Base-by-base conservation (phyloP, 1,140 invertebrate genomes). In the Ostrea denselamellosa region DNA sequence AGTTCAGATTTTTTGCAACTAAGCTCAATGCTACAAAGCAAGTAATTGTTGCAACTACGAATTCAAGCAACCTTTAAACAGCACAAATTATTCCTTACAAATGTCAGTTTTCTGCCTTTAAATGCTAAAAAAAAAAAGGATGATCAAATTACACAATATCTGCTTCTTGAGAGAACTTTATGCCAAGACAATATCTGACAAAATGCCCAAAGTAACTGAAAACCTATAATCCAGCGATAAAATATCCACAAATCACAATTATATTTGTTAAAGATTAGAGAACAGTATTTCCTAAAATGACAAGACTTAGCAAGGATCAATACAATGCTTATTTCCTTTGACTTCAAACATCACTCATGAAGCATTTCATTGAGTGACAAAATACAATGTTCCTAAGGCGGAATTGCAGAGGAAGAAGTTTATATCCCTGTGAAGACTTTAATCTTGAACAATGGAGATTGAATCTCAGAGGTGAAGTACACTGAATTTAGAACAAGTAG, bases 191-290 rank as follows among this genome's bases (percentile, higher is more conserved):
- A 71, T 71, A 71, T 28, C 22, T 34, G 68, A 28, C 25, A 71
- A 25, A 71, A 25, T 71, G 68, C 68, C 25, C n/a, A 25, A 71
- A 71, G 25, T 71, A 71, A 71, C 68, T 34, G 10, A 71, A 71
- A 71, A 25, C 68, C 68, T 71, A 9, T 71, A 71, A 71, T 71
- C 22, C 2, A 25, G 68, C 8, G 9, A 71, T 71, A 71, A 25
- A 34, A 71, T 28, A 71, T 14, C 68, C 68, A 71, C 68, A 71
- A 71, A 71, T 71, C 68, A 34, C 68, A 71, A 28, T 71, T 12
- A 71, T 71, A 71, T 25, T 71, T 71, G 68, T 71, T 25, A 71
- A 71, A 71, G 68, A 71, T 71, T 71, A 71, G n/a, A 71, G 22
- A 71, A 71, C 68, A 71, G 22, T 28, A 71, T 28, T 71, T 71